Evolutionary conservation across 2,113 vertebrate genomes (phyloP), one percentile per base, ranked within the genome.

Genomic region (Macquaria ambigua): DNA sequence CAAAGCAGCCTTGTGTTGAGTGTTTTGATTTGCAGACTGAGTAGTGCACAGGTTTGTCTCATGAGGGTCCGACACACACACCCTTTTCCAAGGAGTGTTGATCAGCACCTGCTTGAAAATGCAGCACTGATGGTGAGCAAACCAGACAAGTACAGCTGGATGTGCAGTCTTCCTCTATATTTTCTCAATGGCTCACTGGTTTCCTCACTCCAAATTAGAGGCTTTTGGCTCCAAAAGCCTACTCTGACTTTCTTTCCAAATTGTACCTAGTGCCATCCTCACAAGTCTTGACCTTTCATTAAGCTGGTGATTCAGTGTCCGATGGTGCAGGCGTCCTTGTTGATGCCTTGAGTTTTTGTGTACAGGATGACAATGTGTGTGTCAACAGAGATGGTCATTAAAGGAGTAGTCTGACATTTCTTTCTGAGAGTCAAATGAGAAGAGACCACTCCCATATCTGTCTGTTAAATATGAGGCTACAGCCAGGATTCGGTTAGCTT

Each of bases 271-370:
- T 56, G 39, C 56, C 70, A 71, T 23, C 81, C 37, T 70, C 15
- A 18, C 10, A 39, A 68, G 43, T 64, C 50, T 58, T 67, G 63
- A 68, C 71, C 59, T 79, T 76, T 63, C 23, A 56, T 31, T 48
- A 62, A 75, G 53, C 25, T 59, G 71, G 77, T 72, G 64, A 82
- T 23, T 82, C 61, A 73, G 28, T 7, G 10, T 64, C 63, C 48
- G 50, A 77, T 43, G 25, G 8, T 56, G 23, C 72, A 61, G 14
- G 18, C 34, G 46, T 10, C 53, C 5, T 6, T 59, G n/a, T 46
- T 34, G 77, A 28, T 39, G 9, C 10, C 41, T 77, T 70, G 39
- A 48, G 66, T 76, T 77, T 73, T 72, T 76, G 66, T 39, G 16
- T 41, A 9, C 55, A 41, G 50, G 63, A 75, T 34, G 28, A 56